These are phyloP conservation scores for Eupithecia insigniata DNA, from an alignment of 2,888 invertebrate genomes.

Conservation along the genomic window DNA sequence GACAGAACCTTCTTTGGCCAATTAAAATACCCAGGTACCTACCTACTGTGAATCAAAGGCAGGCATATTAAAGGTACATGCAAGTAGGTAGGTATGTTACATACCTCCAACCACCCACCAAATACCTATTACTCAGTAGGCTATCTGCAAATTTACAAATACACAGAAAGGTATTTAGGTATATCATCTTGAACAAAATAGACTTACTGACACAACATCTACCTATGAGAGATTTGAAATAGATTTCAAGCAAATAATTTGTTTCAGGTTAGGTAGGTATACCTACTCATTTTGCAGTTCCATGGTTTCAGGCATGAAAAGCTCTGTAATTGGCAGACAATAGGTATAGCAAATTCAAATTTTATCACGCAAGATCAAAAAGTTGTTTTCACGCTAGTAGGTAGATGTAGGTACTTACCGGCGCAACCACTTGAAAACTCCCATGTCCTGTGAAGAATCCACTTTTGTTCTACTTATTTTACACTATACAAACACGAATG, in stretches of 20 bases:
- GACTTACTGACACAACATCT: background rate
- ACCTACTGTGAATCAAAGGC: background rate
- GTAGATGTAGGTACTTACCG: constrained; percentile 65
- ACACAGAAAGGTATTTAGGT: background rate
- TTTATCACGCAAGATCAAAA: background rate
- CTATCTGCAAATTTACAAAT: background rate
- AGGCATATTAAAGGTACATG: background rate
- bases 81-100: too few relatives aligned
- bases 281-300: background rate
- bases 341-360: background rate
- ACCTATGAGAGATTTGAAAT: too few relatives aligned
- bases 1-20: background rate
- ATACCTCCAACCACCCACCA: too few relatives aligned
- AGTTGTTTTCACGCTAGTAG: background rate
- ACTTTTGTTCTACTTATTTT: constrained; percentile 58
- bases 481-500: constrained; percentile 47
- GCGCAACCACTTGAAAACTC: constrained; percentile 81
- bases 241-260: background rate
- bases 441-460: constrained; percentile 75
- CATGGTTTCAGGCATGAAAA: background rate
- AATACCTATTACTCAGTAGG: too few relatives aligned
- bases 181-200: background rate
- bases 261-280: background rate
- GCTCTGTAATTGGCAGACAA: background rate
- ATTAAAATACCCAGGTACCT: background rate